Base-by-base conservation (phyloP, 2,113 vertebrate genomes). In the Prolemur simus region DNA sequence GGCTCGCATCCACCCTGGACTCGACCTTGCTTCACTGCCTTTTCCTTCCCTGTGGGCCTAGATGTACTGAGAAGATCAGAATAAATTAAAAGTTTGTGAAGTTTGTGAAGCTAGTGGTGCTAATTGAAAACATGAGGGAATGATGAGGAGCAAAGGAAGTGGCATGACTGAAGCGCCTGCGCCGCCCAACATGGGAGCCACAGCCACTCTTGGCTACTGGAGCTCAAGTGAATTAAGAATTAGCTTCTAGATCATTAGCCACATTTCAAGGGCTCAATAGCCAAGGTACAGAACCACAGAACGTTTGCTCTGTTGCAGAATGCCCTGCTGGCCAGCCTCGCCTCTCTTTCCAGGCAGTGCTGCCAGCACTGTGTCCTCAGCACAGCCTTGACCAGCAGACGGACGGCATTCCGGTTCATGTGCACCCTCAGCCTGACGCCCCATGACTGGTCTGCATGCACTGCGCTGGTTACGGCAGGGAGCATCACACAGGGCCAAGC, bases 101-200 rank as follows among this genome's bases (percentile, higher is more conserved):
- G 73, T 39, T 12, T 47, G 45, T 10, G 25, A 34, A 8, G 8
- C 25, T 52, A 52, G 58, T 34, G n/a, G 42, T 25, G 45, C 58
- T 66, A 47, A 34, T 3, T 27, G 25, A 45, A 47, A 63, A 20
- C 3, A 32, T 34, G 9, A 23, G 64, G 34, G 10, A 66, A 15
- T 9, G 42, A 78, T 4, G 27, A 25, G 12, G 29, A 34, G 10
- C 83, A 10, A 47, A 49, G 74, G 37, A 47, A 8, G 32, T 13
- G 66, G 58, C 10, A 4, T 1, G 6, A 6, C 0, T 29, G 25
- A 60, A 60, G 49, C 27, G 32, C 37, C 52, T 0, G 8, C 0
- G 7, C 15, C 2, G 7, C 5, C 18, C 27, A 23, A 1, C 0
- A 1, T 0, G 34, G 25, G 39, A 64, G 69, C 47, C 3, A 3